Percentiles rank a stretch among this genome's conserved stretches.
These are phyloP conservation scores for Tenodera sinensis DNA, from an alignment of 2,888 invertebrate genomes.

Conservation along the genomic window DNA sequence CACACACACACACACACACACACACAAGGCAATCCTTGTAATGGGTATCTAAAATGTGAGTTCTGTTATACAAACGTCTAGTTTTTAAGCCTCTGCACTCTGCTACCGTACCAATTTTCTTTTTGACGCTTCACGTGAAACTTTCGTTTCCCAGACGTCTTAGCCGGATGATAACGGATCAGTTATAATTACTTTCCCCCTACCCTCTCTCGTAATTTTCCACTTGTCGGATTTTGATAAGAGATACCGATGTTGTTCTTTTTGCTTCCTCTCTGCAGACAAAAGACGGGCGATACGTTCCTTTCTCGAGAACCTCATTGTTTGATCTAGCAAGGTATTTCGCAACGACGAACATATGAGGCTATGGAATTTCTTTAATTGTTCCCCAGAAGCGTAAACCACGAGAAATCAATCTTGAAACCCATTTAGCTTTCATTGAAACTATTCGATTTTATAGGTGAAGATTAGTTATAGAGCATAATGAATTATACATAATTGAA, in stretches of 20 bases:
- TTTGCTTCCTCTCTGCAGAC: background rate
- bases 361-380: no score
- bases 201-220: background rate
- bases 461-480: no score
- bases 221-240: conserved; percentile 5
- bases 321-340: background rate
- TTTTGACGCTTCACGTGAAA: background rate
- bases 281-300: background rate
- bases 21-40: background rate
- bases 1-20: no score
- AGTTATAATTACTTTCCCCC: background rate
- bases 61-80: background rate
- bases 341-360: no score
- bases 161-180: background rate
- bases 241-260: background rate
- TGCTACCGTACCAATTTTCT: background rate
- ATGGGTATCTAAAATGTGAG: background rate
- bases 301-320: background rate
- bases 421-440: no score
- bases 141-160: background rate
- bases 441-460: no score
- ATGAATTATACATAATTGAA: no score
- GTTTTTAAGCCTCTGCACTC: background rate
- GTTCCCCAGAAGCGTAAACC: no score
- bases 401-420: no score